phyloP scores from a whole-genome alignment of 2,797 vertebrate genomes.

The Malacoctenus gilli region DNA sequence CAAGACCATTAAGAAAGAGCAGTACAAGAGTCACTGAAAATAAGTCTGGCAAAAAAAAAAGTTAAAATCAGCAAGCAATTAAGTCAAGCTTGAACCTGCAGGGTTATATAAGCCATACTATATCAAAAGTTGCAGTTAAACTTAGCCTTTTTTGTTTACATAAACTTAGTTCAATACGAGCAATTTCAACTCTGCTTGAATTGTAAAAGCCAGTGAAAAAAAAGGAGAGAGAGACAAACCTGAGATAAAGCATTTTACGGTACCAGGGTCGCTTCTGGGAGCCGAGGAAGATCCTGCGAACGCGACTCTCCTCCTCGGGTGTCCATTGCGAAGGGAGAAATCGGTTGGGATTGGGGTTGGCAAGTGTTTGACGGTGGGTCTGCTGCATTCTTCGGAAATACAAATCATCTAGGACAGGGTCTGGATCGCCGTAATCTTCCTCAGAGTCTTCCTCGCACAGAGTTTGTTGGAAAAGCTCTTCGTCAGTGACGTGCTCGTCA shows the following conservation, averaged over 20 bases:
- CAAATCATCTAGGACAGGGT: constrained; percentile 83
- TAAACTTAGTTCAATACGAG: no score
- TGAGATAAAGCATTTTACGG: constrained; percentile 91
- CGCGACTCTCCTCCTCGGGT: constrained; percentile 84
- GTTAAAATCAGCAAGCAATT: no score
- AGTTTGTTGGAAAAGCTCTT: constrained; percentile 74
- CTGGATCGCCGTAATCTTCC: constrained; percentile 83
- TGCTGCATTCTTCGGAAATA: constrained; percentile 70
- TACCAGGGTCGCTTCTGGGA: constrained; percentile 92
- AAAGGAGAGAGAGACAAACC: constrained; percentile 80
- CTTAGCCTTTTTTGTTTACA: no score
- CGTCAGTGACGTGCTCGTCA: constrained; percentile 29
- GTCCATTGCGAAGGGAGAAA: constrained; percentile 89
- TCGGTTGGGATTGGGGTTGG: constrained; percentile 80
- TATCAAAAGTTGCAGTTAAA: no score
- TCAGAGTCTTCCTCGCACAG: constrained; percentile 74
- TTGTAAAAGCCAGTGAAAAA: constrained; percentile 10
- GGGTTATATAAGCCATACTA: no score
- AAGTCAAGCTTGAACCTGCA: no score
- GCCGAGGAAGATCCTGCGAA: constrained; percentile 85
- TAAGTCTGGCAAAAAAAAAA: no score
- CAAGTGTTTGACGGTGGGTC: constrained; percentile 66
- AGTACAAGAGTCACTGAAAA: no score
- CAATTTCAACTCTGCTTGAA: constrained; percentile 5
- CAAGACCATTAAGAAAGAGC: background rate